Evolutionary conservation across 2,113 vertebrate species (phyloP).

Genomic region (Thymallus thymallus): DNA sequence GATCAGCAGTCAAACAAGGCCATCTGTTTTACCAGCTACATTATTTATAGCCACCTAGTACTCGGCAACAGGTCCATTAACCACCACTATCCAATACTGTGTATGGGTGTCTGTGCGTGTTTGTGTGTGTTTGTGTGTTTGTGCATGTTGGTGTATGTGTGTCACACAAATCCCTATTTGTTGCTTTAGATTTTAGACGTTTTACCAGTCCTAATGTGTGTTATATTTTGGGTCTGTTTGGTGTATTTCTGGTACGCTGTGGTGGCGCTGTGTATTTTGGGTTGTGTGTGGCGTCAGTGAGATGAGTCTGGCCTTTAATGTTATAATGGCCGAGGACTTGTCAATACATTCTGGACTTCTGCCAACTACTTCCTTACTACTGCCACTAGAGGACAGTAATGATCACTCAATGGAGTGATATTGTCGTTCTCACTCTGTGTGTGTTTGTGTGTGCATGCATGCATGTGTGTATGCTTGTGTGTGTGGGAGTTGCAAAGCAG

Average conservation of each 20-base stretch:
- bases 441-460: neutral
- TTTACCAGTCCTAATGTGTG: too few relatives aligned
- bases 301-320: neutral
- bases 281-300: constrained; percentile 6
- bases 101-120: too few relatives aligned
- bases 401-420: neutral
- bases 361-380: neutral
- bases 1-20: too few relatives aligned
- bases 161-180: too few relatives aligned
- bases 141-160: too few relatives aligned
- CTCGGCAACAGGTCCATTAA: too few relatives aligned
- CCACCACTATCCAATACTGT: too few relatives aligned
- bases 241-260: neutral
- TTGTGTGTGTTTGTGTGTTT: too few relatives aligned
- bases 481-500: neutral
- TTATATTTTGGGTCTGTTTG: too few relatives aligned
- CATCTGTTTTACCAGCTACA: too few relatives aligned
- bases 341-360: neutral
- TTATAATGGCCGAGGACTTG: neutral
- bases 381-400: constrained; percentile 51
- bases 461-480: neutral
- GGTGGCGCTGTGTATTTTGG: neutral
- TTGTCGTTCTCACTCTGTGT: neutral
- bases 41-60: too few relatives aligned
- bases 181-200: too few relatives aligned